Evolutionary conservation across 2,888 invertebrate genomes (phyloP).

Genomic region (Diabrotica balteata): DNA sequence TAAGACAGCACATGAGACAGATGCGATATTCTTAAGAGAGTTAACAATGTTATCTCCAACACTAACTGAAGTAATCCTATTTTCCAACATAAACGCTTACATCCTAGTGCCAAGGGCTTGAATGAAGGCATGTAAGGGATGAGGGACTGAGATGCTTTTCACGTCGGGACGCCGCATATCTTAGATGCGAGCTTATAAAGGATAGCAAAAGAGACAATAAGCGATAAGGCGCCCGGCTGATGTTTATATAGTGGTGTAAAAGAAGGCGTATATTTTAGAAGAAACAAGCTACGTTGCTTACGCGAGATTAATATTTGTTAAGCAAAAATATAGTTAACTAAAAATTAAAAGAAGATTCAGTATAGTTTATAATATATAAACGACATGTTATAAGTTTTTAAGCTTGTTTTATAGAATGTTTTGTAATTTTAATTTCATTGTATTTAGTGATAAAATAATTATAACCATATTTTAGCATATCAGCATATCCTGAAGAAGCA

Average conservation of each 20-base stretch:
- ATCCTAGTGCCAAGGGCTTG: slow-evolving; percentile 34
- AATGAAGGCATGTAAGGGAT: slow-evolving; percentile 26
- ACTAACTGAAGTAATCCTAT: slow-evolving; percentile 39
- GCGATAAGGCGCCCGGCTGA: slow-evolving; percentile 7
- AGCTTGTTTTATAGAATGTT: too few species aligned
- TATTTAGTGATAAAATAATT: too few species aligned
- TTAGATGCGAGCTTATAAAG: slow-evolving; percentile 22
- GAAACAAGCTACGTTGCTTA: too few species aligned
- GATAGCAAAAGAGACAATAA: slow-evolving; percentile 22
- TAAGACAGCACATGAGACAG: slow-evolving; percentile 28
- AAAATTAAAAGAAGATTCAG: too few species aligned
- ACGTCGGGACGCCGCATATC: slow-evolving; percentile 20
- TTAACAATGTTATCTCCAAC: slow-evolving; percentile 37
- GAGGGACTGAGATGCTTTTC: slow-evolving; percentile 25
- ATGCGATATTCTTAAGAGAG: slow-evolving; percentile 30
- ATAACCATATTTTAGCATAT: too few species aligned
- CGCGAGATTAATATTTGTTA: too few species aligned
- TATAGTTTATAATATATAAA: too few species aligned
- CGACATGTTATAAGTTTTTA: too few species aligned
- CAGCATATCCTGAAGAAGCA: too few species aligned
- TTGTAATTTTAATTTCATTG: too few species aligned
- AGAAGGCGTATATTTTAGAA: background rate
- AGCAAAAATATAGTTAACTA: too few species aligned
- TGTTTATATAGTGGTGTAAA: background rate
- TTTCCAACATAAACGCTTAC: slow-evolving; percentile 36